phyloP scores from a whole-genome alignment of 2,797 vertebrate species.

The Mionectes olivaceus region DNA sequence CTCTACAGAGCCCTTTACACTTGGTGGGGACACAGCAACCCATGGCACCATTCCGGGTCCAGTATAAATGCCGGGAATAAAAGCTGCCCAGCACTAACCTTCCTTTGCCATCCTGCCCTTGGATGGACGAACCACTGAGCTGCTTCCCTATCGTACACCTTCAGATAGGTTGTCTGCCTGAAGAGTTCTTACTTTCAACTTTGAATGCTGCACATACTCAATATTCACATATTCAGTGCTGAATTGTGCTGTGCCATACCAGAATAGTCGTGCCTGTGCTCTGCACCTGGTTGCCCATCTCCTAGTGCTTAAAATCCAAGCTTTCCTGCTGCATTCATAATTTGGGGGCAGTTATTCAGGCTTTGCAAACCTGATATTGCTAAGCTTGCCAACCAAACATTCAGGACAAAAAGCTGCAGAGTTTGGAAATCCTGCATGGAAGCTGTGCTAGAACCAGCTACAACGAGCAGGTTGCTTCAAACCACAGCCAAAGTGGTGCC shows the following conservation, averaged over 20 bases:
- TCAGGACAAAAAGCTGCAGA: neutral
- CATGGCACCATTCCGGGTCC: conserved; percentile 72
- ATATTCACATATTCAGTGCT: too few species aligned
- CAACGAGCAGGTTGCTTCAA: neutral
- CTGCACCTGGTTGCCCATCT: neutral
- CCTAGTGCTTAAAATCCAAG: neutral
- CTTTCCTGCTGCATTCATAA: neutral
- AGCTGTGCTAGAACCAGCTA: neutral
- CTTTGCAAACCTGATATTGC: neutral
- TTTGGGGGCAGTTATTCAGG: neutral
- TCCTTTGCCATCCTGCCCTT: neutral
- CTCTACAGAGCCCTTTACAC: conserved; percentile 80
- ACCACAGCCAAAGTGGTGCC: neutral
- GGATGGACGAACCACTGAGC: neutral
- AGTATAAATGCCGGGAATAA: conserved; percentile 74
- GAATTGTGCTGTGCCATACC: neutral
- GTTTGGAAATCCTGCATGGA: neutral
- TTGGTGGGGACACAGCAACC: conserved; percentile 85
- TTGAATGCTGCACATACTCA: neutral
- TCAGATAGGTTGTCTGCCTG: neutral
- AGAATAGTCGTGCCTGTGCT: neutral
- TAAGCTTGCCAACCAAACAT: neutral
- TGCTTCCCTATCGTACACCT: neutral
- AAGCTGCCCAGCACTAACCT: neutral
- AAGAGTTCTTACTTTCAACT: neutral